Conservation (phyloP, 2,888 invertebrate genomes). For the Microchrysa polita region DNA sequence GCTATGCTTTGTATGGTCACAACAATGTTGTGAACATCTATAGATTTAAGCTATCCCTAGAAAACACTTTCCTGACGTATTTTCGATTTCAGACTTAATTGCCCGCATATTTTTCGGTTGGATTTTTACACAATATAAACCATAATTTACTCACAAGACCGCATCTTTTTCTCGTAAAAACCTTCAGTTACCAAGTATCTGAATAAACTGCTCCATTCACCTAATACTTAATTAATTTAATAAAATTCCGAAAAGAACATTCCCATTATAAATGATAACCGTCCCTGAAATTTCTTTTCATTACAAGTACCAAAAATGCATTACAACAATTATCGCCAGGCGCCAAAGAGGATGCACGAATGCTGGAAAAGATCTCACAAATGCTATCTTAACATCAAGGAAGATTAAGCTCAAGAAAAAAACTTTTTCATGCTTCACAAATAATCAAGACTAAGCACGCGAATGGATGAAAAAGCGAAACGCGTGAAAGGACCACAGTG, state of each 20-base stretch:
- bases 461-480: background rate
- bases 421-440: conserved; percentile 34
- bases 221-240: too few species aligned
- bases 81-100: too few species aligned
- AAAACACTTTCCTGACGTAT: too few species aligned
- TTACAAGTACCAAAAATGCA: conserved; percentile 23
- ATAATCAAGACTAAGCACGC: background rate
- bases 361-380: conserved; percentile 3
- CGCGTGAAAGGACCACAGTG: conserved; percentile 13
- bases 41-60: too few species aligned
- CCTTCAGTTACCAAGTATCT: too few species aligned
- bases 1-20: too few species aligned
- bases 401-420: conserved; percentile 35
- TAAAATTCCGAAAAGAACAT: background rate
- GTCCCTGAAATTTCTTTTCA: conserved; percentile 3
- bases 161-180: too few species aligned
- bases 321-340: conserved; percentile 15
- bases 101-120: too few species aligned
- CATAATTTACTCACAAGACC: too few species aligned
- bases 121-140: too few species aligned
- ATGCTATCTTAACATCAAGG: conserved; percentile 23
- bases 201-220: too few species aligned
- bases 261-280: background rate
- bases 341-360: conserved; percentile 12
- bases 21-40: too few species aligned